phyloP scores from a whole-genome alignment of 2,797 vertebrate genomes.

The Anguilla anguilla region DNA sequence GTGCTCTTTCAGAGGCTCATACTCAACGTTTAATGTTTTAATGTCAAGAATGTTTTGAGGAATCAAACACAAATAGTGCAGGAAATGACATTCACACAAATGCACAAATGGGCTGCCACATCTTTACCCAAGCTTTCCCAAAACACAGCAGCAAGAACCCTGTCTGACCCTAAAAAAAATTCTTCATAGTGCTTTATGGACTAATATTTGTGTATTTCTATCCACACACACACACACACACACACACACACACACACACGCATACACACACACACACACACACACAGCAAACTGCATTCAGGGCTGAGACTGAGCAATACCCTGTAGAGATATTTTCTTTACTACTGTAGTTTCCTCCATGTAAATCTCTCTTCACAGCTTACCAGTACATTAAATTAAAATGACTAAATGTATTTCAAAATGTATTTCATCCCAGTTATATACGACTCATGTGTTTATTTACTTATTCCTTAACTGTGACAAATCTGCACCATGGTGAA shows the following conservation, averaged over 20 bases:
- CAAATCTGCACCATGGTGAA: background rate
- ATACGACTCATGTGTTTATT: background rate
- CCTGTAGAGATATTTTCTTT: background rate
- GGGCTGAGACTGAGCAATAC: too few species aligned
- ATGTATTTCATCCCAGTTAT: background rate
- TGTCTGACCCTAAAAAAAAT: background rate
- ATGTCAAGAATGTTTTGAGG: background rate
- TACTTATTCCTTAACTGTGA: slow-evolving; percentile 8
- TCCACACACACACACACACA: slow-evolving; percentile 22
- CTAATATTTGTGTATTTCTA: background rate
- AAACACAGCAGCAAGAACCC: background rate
- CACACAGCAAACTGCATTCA: too few species aligned
- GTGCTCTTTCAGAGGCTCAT: background rate
- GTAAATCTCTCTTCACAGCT: background rate
- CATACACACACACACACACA: slow-evolving; percentile 26
- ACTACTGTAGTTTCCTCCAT: background rate
- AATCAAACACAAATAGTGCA: background rate
- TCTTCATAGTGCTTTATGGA: background rate
- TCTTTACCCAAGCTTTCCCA: background rate
- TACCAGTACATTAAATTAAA: background rate
- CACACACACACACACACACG: background rate
- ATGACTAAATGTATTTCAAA: background rate
- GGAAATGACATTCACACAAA: background rate
- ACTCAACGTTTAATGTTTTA: background rate
- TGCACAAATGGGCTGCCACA: background rate